phyloP scores from a whole-genome alignment of 2,888 invertebrate genomes.

The Pandemis heparana region DNA sequence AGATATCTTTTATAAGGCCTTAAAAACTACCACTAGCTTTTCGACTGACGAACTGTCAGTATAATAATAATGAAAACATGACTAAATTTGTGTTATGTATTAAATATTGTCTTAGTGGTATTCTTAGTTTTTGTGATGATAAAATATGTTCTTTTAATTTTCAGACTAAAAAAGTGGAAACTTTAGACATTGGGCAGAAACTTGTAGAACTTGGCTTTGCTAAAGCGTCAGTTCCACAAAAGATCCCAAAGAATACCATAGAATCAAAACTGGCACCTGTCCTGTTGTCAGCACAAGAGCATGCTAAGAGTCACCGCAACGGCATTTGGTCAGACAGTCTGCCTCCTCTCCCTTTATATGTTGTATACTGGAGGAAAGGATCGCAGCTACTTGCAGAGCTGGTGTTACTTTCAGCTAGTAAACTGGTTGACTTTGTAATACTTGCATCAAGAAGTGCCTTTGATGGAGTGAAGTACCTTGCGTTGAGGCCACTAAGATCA shows the following conservation, averaged over 20 bases:
- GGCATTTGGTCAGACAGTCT: constrained; percentile 80
- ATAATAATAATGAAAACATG: neutral
- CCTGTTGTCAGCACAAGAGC: constrained; percentile 72
- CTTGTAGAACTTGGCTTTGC: constrained; percentile 81
- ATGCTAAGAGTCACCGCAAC: constrained; percentile 70
- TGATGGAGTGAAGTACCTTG: constrained; percentile 66
- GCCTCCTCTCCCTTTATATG: constrained; percentile 72
- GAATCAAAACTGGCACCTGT: constrained; percentile 73
- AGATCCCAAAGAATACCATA: constrained; percentile 69
- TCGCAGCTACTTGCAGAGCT: constrained; percentile 58
- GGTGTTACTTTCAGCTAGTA: constrained; percentile 58
- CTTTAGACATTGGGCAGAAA: constrained; percentile 76
- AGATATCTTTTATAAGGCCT: no score
- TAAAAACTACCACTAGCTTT: no score
- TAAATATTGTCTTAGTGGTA: neutral
- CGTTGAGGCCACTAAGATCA: constrained; percentile 62
- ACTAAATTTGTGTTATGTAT: neutral
- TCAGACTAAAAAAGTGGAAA: constrained; percentile 73
- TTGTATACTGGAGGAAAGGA: constrained; percentile 74
- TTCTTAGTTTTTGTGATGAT: neutral
- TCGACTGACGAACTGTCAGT: no score
- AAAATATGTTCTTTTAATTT: constrained; percentile 46
- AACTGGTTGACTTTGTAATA: constrained; percentile 58
- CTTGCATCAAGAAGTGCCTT: constrained; percentile 65
- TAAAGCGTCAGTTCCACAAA: constrained; percentile 67